Conservation (phyloP, 2,797 vertebrate species). For the Babyrousa celebensis region DNA sequence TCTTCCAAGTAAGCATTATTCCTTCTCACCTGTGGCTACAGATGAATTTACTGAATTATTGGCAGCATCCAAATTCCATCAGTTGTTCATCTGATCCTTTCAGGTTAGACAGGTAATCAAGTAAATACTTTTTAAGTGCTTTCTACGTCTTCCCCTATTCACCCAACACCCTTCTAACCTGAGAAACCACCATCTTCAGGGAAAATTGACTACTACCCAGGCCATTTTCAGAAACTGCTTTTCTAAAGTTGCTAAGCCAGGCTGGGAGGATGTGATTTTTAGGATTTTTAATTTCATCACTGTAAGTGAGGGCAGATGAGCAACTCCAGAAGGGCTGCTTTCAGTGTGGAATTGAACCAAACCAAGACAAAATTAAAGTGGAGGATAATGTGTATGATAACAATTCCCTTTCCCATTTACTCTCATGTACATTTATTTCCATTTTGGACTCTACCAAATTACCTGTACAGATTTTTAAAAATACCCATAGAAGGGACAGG, state of each 20-base stretch:
- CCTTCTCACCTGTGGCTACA: not conserved
- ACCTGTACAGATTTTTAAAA: not conserved
- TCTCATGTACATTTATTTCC: not conserved
- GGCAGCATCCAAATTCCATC: not conserved
- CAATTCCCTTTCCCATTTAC: not conserved
- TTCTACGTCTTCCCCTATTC: not conserved
- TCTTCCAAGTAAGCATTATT: not conserved
- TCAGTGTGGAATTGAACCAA: not conserved
- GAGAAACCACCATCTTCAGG: not conserved
- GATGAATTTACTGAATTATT: not conserved
- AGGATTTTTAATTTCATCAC: not conserved
- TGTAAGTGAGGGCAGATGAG: not conserved
- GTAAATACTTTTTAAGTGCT: not conserved
- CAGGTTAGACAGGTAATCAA: not conserved
- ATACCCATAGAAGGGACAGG: not conserved
- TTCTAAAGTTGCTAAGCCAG: not conserved
- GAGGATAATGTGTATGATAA: not conserved
- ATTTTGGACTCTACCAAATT: slow-evolving; percentile 14
- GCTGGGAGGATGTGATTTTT: not conserved
- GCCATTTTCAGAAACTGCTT: not conserved
- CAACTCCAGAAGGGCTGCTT: not conserved
- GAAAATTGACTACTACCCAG: not conserved
- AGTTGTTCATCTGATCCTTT: not conserved
- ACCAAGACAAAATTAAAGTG: not conserved
- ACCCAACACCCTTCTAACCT: too few relatives aligned